These are phyloP conservation scores for Bugula neritina DNA, from an alignment of 2,888 invertebrate genomes.

Conservation along the genomic window DNA sequence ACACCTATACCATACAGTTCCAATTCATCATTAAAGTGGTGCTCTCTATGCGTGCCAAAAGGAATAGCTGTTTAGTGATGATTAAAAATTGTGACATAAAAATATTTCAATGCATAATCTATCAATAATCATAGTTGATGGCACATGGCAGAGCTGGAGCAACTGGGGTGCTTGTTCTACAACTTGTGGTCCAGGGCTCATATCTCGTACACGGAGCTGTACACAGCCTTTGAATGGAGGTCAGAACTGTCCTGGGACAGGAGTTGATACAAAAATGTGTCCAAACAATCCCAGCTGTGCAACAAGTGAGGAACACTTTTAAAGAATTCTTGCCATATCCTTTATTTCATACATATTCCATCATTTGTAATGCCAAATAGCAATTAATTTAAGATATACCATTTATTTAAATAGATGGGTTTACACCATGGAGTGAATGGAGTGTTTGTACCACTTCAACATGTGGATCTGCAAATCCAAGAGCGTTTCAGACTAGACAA, in stretches of 20 bases:
- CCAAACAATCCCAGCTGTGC: background rate
- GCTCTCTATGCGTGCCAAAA: too few relatives aligned
- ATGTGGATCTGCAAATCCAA: background rate
- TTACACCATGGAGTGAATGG: conserved; percentile 11
- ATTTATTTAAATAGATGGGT: conserved; percentile 23
- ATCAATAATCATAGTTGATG: conserved; percentile 13
- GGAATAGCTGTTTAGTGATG: too few relatives aligned
- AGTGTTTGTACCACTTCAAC: background rate
- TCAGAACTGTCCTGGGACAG: background rate
- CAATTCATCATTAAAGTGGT: too few relatives aligned
- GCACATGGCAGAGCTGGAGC: background rate
- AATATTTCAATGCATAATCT: too few relatives aligned
- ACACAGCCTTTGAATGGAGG: conserved; percentile 8
- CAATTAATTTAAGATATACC: too few relatives aligned
- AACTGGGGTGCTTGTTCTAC: background rate
- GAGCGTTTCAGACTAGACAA: background rate
- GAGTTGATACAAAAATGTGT: background rate
- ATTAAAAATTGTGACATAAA: too few relatives aligned
- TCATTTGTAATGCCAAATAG: too few relatives aligned
- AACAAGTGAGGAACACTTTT: background rate
- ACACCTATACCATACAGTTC: too few relatives aligned
- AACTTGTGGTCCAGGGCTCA: background rate
- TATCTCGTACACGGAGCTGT: background rate
- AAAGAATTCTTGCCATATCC: too few relatives aligned
- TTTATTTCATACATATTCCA: too few relatives aligned